phyloP scores from a whole-genome alignment of 2,888 invertebrate species.

The Pammene fasciana region DNA sequence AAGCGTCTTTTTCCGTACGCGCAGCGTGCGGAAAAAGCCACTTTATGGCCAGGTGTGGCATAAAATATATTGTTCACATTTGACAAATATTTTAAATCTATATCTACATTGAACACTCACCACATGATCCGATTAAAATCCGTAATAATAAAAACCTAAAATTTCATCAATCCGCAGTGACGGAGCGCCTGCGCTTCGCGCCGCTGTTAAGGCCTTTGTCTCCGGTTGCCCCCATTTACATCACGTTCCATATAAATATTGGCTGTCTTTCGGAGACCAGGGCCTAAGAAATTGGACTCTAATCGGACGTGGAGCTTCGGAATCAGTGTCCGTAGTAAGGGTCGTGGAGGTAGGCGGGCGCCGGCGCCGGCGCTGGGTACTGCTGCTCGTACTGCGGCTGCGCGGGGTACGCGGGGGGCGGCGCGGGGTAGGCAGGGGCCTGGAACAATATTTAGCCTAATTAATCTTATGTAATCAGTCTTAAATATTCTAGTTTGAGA shows the following conservation, averaged over 20 bases:
- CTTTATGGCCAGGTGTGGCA: no score
- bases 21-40: no score
- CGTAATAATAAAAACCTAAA: no score
- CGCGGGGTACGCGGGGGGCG: conserved; percentile 40
- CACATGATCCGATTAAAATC: no score
- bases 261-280: neutral
- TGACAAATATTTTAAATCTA: neutral
- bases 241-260: neutral
- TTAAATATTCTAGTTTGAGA: no score
- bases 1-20: no score
- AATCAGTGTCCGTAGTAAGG: conserved; percentile 72
- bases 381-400: conserved; percentile 44
- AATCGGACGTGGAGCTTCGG: no score
- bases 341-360: conserved; percentile 58
- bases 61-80: neutral
- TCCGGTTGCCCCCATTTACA: no score
- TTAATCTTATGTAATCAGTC: no score
- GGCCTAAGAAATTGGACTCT: no score
- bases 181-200: neutral
- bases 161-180: neutral
- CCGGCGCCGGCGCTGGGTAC: conserved; percentile 35
- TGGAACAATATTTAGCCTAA: conserved; percentile 7
- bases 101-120: neutral
- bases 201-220: neutral
- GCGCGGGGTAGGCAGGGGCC: conserved; percentile 45